Conservation (phyloP, 2,888 invertebrate species). For the Venustoraphidia nigricollis region DNA sequence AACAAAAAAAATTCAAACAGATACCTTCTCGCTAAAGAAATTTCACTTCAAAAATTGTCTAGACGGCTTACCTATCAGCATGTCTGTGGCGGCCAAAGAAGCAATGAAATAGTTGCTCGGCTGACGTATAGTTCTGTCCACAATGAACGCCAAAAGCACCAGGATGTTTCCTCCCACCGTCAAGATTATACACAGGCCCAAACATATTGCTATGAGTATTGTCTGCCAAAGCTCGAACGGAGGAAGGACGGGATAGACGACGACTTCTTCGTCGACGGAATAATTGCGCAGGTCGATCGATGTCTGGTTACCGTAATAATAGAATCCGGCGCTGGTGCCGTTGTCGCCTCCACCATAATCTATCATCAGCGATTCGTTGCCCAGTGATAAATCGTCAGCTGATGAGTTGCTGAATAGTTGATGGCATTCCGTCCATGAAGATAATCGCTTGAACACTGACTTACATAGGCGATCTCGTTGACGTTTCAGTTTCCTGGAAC, state of each 20-base stretch:
- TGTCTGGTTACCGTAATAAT: constrained; percentile 1
- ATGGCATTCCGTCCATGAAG: constrained; percentile 44
- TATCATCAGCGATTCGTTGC: too few species aligned
- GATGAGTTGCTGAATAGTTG: constrained; percentile 30
- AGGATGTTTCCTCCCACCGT: constrained; percentile 93
- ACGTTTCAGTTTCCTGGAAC: constrained; percentile 54
- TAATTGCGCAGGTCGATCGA: constrained; percentile 4
- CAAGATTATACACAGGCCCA: constrained; percentile 76
- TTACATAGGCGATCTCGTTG: constrained; percentile 60
- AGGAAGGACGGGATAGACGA: constrained; percentile 44
- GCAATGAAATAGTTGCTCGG: constrained; percentile 99
- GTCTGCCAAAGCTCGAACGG: constrained; percentile 86
- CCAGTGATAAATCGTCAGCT: constrained; percentile 1
- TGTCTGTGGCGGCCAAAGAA: constrained; percentile 91
- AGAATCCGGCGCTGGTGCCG: not conserved
- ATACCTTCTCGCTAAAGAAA: too few species aligned
- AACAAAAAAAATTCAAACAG: too few species aligned
- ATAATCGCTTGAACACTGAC: constrained; percentile 41
- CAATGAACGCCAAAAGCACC: constrained; percentile 86
- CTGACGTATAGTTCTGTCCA: constrained; percentile 84
- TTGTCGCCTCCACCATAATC: constrained; percentile 5
- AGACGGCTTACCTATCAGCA: constrained; percentile 67
- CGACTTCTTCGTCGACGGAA: constrained; percentile 9
- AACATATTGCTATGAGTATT: constrained; percentile 70
- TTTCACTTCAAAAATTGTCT: too few species aligned